Evolutionary conservation across 2,797 vertebrate genomes (phyloP).

Genomic region (Esox masquinongy): DNA sequence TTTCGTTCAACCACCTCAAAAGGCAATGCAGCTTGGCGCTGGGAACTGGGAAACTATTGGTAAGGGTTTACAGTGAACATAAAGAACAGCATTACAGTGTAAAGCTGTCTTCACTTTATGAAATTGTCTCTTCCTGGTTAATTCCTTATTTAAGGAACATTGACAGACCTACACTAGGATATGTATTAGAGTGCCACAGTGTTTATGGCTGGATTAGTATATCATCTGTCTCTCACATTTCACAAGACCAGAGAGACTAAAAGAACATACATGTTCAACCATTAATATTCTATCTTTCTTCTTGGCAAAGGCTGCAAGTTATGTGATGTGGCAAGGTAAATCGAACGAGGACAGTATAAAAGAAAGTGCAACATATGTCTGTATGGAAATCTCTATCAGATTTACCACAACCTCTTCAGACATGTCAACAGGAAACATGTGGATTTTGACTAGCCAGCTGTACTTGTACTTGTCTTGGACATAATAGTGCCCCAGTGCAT

Average conservation of each 20-base stretch:
- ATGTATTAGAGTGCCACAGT: not conserved
- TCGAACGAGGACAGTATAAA: not conserved
- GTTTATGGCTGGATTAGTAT: not conserved
- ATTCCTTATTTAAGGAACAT: not conserved
- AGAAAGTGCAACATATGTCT: not conserved
- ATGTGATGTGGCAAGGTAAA: not conserved
- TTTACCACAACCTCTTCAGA: not conserved
- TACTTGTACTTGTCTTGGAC: not conserved
- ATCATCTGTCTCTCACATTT: not conserved
- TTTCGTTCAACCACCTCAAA: not conserved
- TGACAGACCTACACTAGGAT: not conserved
- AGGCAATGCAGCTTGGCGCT: not conserved
- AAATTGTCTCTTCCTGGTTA: not conserved
- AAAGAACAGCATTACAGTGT: not conserved
- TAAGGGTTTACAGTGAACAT: not conserved
- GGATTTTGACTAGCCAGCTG: slow-evolving; percentile 1
- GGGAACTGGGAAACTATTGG: not conserved
- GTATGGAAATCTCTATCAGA: not conserved
- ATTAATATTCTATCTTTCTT: not conserved
- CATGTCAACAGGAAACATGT: slow-evolving; percentile 4
- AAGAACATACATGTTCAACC: slow-evolving; percentile 5
- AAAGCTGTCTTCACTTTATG: slow-evolving; percentile 2
- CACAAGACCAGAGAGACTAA: slow-evolving; percentile 1
- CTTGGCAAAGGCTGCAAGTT: not conserved
- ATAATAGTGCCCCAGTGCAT: slow-evolving; percentile 11